These are phyloP conservation scores for Ondatra zibethicus DNA, from an alignment of 2,113 vertebrate species.

Conservation along the genomic window DNA sequence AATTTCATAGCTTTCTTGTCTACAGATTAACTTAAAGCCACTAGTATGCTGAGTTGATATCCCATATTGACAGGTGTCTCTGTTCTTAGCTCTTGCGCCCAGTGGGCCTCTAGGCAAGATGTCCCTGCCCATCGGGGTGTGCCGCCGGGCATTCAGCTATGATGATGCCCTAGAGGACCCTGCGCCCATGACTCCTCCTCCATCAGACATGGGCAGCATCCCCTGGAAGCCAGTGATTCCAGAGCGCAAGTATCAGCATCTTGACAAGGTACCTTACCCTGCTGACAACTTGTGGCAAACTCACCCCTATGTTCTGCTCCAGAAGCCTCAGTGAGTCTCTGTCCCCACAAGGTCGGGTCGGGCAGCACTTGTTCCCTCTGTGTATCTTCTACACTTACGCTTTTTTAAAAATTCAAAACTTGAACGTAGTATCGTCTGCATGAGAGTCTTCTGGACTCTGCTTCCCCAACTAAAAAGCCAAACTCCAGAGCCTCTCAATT, in stretches of 20 bases:
- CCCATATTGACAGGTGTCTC: slow-evolving; percentile 74
- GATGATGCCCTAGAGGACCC: slow-evolving; percentile 92
- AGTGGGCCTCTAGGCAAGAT: slow-evolving; percentile 86
- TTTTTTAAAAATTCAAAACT: background rate
- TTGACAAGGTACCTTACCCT: slow-evolving; percentile 88
- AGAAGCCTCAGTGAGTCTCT: background rate
- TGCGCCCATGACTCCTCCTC: slow-evolving; percentile 92
- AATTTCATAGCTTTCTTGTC: background rate
- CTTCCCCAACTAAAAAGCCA: background rate
- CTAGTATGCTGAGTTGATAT: background rate
- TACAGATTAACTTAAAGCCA: background rate
- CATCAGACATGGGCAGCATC: slow-evolving; percentile 89
- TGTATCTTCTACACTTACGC: background rate
- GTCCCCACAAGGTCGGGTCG: fast-evolving
- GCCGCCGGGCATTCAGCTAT: slow-evolving; percentile 91
- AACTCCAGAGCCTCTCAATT: background rate
- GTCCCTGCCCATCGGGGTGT: slow-evolving; percentile 90
- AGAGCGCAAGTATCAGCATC: slow-evolving; percentile 91
- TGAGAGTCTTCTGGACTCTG: background rate
- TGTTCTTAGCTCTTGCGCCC: slow-evolving; percentile 88
- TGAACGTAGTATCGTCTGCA: background rate
- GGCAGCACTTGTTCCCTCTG: background rate
- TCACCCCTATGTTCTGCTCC: background rate
- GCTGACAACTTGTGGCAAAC: background rate
- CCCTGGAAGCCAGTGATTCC: slow-evolving; percentile 95